Evolutionary conservation across 2,797 vertebrate genomes (phyloP), one percentile per base, ranked within the genome.

Genomic region (Xiphorhynchus erythropygius): DNA sequence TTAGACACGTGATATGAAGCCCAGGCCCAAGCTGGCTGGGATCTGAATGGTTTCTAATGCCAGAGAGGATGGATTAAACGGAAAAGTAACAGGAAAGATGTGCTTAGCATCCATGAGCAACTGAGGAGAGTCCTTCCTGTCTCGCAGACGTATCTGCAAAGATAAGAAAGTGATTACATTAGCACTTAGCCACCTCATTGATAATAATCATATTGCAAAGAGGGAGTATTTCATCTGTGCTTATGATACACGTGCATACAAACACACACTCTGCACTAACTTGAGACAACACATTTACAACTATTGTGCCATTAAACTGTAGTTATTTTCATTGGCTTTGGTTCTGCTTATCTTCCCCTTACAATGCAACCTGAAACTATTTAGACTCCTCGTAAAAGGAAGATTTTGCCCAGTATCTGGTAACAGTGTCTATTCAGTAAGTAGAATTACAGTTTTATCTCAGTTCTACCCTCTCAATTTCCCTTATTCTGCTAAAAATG

Each of bases 1-100:
- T 98, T 98, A 99, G 93, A 99, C 99, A 16, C 99, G 99, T 10
- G 98, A 97, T 89, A 99, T 99, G 98, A 99, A 99, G 53, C 92
- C 97, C 97, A 99, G 97, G 93, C 99, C 99, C 95, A 99, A 98
- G 52, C 99, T 99, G 96, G 98, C 52, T 42, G 99, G 99, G 95
- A 99, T 99, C 98, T 99, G 99, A 97, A 99, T 99, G 97, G 99
- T 99, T 97, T 99, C 99, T 95, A 99, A 97, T 8, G 99, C 99
- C 18, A 99, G 98, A 57, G 99, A 98, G 87, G 99, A 99, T 2
- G 99, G 99, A 95, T 98, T 99, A 95, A 99, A 99, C 0, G 99
- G 99, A 95, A 99, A 99, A 52, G 99, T 99, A 94, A 99, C 99
- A 0, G 99, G 99, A 49, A 99, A 99, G 96, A 99, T 99, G 95